These are phyloP conservation scores for Pseudois nayaur DNA, from an alignment of 2,113 vertebrate genomes.

Conservation along the genomic window DNA sequence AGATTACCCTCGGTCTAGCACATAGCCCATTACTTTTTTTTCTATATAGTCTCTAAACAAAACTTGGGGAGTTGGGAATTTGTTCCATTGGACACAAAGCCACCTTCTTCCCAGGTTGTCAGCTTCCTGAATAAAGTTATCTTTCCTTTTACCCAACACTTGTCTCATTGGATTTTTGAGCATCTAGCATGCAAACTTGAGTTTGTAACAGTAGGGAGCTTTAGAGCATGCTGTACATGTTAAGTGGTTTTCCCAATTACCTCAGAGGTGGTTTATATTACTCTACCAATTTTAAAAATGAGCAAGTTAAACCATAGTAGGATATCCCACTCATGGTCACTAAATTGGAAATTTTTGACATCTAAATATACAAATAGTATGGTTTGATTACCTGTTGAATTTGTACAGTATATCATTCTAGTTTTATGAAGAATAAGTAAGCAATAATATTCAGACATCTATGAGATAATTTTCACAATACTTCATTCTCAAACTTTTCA, in stretches of 20 bases:
- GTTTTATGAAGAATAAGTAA: not conserved
- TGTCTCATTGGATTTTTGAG: not conserved
- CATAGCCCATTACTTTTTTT: not conserved
- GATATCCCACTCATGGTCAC: not conserved
- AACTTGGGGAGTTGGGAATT: not conserved
- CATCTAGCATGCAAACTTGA: not conserved
- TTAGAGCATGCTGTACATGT: not conserved
- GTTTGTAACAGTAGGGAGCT: not conserved
- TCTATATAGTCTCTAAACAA: not conserved
- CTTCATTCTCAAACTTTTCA: not conserved
- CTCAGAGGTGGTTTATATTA: not conserved
- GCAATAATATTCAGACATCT: not conserved
- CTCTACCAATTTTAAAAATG: not conserved
- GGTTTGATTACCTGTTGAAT: not conserved
- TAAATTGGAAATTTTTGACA: not conserved
- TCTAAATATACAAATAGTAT: not conserved
- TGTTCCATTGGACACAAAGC: not conserved
- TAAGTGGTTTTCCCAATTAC: not conserved
- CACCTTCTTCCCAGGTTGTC: not conserved
- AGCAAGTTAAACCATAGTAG: not conserved
- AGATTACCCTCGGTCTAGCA: not conserved
- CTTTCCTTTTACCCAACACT: not conserved
- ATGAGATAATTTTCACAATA: not conserved
- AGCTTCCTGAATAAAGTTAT: not conserved
- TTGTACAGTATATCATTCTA: not conserved